Evolutionary conservation across 1,140 invertebrate species (phyloP), one percentile per base, ranked within the genome.

Genomic region (Magallana gigas): DNA sequence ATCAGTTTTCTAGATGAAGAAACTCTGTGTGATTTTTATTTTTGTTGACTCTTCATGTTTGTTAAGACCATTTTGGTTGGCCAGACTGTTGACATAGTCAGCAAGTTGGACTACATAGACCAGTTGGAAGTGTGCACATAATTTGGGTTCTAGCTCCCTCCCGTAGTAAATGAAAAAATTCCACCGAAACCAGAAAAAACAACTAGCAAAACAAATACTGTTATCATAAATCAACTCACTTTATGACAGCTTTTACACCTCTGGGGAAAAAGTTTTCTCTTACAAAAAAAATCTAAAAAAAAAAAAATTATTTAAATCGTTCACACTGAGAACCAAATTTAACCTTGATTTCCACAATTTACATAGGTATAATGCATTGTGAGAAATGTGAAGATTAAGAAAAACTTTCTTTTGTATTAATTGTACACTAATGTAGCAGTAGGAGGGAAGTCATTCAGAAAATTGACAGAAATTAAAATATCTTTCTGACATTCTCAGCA

Each of bases 21-120:
- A 71, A 71, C 68, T 71, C 68, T 71, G 68, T 71, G 68, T 71
- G 68, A 71, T 71, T 71, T 71, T 71, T 71, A 71, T 71, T 71
- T 71, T 29, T 71, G 68, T 71, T 71, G 68, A 71, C 68, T 71
- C 18, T 71, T 71, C 68, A 71, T 71, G 68, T 71, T 71, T 71
- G 23, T 71, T 11, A 23, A 71, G 68, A 71, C 68, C 23, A 71
- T 71, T 71, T 29, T 71, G 23, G 23, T 36, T 71, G 8, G 68
- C 36, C n/a, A 29, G 12, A 71, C n/a, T 71, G 18, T 71, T 71
- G 68, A 71, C 18, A 29, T 71, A 71, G 36, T 29, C 68, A 71
- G 36, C 68, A 29, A 71, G 68, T 71, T 71, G 68, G 18, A 23
- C 23, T 71, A 71, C 18, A 71, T 71, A 23, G 68, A 23, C 23